These are phyloP conservation scores for Gymnocephalus cernua DNA, from an alignment of 2,113 vertebrate species.

Conservation along the genomic window DNA sequence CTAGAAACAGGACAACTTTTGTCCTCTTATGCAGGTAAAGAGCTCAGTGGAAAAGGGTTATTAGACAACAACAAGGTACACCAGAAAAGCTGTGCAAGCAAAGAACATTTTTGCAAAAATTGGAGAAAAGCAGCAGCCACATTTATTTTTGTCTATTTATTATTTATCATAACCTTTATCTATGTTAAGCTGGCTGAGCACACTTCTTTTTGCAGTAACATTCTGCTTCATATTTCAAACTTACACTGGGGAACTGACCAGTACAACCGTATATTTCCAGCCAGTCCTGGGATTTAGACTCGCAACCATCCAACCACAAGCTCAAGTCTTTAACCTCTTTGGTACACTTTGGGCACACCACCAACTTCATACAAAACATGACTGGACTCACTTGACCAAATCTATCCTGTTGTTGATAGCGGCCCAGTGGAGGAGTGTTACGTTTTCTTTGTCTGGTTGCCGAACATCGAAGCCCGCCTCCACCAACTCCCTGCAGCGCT, in stretches of 20 bases:
- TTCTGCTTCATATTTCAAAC: slow-evolving; percentile 1
- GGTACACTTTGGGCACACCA: too few relatives aligned
- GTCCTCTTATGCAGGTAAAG: too few relatives aligned
- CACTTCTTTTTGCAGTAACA: background rate
- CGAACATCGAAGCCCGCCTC: slow-evolving; percentile 98
- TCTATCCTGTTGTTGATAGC: slow-evolving; percentile 99
- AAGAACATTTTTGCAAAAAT: background rate
- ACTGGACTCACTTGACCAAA: slow-evolving; percentile 92
- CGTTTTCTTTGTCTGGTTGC: slow-evolving; percentile 99
- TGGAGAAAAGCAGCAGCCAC: background rate
- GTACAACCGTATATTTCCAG: background rate
- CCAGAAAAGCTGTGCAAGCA: background rate
- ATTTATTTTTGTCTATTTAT: background rate
- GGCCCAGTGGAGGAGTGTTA: slow-evolving; percentile 98
- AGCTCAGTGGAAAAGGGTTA: background rate
- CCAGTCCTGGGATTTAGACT: background rate
- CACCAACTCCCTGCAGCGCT: slow-evolving; percentile 96
- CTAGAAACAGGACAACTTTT: background rate
- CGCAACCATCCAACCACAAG: background rate
- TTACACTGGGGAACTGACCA: background rate
- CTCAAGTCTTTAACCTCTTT: background rate
- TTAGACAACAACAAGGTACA: background rate
- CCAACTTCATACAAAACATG: background rate
- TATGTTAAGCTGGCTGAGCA: background rate
- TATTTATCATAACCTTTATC: background rate